Percentiles rank a stretch among this genome's conserved stretches.
Conservation (phyloP, 2,888 invertebrate genomes). For the Nephrotoma guestfalica region DNA sequence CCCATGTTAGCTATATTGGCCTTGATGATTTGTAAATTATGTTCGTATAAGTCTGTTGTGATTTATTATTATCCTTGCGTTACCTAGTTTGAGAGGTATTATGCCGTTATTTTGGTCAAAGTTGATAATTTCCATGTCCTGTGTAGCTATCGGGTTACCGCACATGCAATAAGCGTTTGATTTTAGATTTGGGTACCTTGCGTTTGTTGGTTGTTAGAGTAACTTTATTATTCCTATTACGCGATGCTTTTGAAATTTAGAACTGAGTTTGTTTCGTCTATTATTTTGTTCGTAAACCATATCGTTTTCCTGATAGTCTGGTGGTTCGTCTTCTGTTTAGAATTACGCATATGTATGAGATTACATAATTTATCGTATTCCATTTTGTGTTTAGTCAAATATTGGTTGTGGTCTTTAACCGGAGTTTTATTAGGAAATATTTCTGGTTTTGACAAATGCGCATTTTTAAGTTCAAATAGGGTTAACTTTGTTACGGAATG, state of each 20-base stretch:
- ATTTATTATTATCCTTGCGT: not conserved
- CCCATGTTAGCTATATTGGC: too few species aligned
- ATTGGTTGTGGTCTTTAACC: too few species aligned
- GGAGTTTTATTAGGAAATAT: too few species aligned
- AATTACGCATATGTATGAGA: too few species aligned
- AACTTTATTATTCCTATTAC: too few species aligned
- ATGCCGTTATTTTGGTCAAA: not conserved
- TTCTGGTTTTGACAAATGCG: too few species aligned
- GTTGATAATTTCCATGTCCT: not conserved
- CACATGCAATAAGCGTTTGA: not conserved
- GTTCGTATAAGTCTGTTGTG: not conserved
- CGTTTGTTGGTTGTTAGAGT: not conserved
- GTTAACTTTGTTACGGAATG: slow-evolving; percentile 9
- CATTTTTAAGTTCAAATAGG: not conserved
- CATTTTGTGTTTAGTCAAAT: not conserved
- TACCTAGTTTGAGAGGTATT: not conserved
- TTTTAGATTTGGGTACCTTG: not conserved
- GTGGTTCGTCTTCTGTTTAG: not conserved
- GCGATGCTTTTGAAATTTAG: not conserved
- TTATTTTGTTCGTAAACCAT: too few species aligned
- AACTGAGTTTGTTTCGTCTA: not conserved
- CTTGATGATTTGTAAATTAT: too few species aligned
- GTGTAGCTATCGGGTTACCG: not conserved
- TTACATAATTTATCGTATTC: too few species aligned
- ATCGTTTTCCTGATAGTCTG: not conserved